A percentile compares a stretch with the other conserved stretches of the same genome.
phyloP scores from a whole-genome alignment of 2,888 invertebrate genomes.

The Luperina testacea region DNA sequence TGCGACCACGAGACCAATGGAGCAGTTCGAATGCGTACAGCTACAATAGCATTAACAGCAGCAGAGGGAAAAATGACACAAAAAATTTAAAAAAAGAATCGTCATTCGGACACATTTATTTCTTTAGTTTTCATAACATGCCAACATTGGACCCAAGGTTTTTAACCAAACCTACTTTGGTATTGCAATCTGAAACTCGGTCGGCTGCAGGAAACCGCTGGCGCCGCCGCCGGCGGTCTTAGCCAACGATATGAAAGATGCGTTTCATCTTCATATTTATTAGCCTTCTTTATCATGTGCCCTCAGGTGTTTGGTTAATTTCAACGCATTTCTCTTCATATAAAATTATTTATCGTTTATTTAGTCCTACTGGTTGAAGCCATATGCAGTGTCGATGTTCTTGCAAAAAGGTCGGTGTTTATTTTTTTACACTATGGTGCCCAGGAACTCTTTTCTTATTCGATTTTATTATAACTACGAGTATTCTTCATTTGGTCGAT shows the following conservation, averaged over 20 bases:
- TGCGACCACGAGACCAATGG: too few relatives aligned
- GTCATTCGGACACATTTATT: neutral
- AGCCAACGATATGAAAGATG: conserved; percentile 54
- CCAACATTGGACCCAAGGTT: conserved; percentile 51
- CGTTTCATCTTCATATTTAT: conserved; percentile 57
- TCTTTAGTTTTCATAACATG: neutral
- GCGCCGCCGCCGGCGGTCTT: conserved; percentile 71
- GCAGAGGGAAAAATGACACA: neutral
- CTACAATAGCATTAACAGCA: neutral
- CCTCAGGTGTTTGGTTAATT: conserved; percentile 55
- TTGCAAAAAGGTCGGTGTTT: neutral
- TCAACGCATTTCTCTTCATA: conserved; percentile 9
- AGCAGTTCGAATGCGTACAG: neutral
- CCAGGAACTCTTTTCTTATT: neutral
- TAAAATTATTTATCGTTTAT: conserved; percentile 24
- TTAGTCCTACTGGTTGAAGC: conserved; percentile 18
- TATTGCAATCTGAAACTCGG: conserved; percentile 66
- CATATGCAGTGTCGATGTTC: neutral
- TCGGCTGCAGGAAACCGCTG: conserved; percentile 66
- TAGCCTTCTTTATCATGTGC: conserved; percentile 31
- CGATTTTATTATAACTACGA: neutral
- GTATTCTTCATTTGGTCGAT: neutral
- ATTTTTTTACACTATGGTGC: neutral
- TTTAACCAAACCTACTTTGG: conserved; percentile 29
- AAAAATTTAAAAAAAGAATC: neutral